Evolutionary conservation across 2,797 vertebrate genomes (phyloP).

Genomic region (Sebastes miniatus): DNA sequence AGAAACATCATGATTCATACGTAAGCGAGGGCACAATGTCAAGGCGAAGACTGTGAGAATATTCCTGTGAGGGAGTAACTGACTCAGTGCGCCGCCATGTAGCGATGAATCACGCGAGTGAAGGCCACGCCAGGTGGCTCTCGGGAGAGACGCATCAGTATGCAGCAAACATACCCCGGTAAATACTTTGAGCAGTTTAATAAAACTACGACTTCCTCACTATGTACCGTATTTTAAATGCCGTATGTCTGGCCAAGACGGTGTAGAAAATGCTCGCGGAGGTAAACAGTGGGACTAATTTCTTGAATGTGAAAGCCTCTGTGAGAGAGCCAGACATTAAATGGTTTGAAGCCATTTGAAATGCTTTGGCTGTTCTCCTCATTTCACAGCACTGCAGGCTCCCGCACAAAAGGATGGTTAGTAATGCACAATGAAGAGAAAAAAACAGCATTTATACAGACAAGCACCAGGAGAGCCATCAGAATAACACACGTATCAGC

Average conservation of each 20-base stretch:
- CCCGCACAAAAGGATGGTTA: slow-evolving; percentile 14
- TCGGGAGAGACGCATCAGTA: slow-evolving; percentile 45
- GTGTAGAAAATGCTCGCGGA: neutral
- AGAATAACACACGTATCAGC: neutral
- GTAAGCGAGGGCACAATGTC: slow-evolving; percentile 11
- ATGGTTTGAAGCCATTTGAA: slow-evolving; percentile 23
- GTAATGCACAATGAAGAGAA: neutral
- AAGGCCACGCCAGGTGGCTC: slow-evolving; percentile 56
- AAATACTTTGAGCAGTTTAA: slow-evolving; percentile 32
- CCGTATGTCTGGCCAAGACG: neutral
- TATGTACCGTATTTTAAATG: slow-evolving; percentile 3
- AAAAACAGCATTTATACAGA: neutral
- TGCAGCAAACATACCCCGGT: slow-evolving; percentile 34
- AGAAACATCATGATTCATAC: slow-evolving; percentile 5
- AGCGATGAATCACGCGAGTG: slow-evolving; percentile 66
- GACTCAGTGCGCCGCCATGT: slow-evolving; percentile 59
- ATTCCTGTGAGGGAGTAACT: slow-evolving; percentile 63
- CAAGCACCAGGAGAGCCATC: neutral
- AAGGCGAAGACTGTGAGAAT: slow-evolving; percentile 36
- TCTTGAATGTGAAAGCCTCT: slow-evolving; percentile 2
- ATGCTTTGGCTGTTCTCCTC: slow-evolving; percentile 9
- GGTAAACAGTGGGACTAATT: slow-evolving; percentile 25
- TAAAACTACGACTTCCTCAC: slow-evolving; percentile 19
- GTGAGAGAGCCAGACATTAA: neutral
- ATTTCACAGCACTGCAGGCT: neutral